Evolutionary conservation across 1,140 invertebrate genomes (phyloP).

Genomic region (Oedothorax gibbosus): DNA sequence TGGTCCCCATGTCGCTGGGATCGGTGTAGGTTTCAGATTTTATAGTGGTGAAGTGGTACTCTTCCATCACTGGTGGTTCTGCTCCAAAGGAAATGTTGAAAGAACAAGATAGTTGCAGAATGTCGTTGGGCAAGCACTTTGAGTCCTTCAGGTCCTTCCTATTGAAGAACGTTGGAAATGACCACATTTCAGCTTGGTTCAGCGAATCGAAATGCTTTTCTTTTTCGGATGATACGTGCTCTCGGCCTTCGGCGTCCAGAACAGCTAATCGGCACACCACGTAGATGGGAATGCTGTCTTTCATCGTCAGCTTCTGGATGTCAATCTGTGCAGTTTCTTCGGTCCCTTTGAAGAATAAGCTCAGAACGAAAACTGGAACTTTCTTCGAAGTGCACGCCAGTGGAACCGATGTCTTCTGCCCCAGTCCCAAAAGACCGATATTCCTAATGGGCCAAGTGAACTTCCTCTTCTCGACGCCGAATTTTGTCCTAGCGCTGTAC

Average conservation of each 20-base stretch:
- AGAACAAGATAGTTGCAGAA: neutral
- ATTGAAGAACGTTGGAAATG: neutral
- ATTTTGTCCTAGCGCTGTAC: neutral
- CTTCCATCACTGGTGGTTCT: neutral
- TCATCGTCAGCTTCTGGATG: neutral
- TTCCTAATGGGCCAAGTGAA: neutral
- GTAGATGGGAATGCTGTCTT: neutral
- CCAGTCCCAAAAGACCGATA: neutral
- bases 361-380: neutral
- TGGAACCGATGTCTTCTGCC: neutral
- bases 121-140: neutral
- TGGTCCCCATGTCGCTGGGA: neutral
- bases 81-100: neutral
- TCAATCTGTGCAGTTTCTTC: neutral
- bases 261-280: neutral
- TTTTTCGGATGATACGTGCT: neutral
- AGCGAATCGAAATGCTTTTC: neutral
- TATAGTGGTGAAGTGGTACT: neutral
- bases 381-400: neutral
- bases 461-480: neutral
- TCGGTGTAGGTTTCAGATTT: neutral
- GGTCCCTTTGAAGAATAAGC: neutral
- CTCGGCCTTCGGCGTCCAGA: neutral
- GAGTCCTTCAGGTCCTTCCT: neutral
- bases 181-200: neutral